Evolutionary conservation across 2,797 vertebrate genomes (phyloP).

Genomic region (Dallia pectoralis): DNA sequence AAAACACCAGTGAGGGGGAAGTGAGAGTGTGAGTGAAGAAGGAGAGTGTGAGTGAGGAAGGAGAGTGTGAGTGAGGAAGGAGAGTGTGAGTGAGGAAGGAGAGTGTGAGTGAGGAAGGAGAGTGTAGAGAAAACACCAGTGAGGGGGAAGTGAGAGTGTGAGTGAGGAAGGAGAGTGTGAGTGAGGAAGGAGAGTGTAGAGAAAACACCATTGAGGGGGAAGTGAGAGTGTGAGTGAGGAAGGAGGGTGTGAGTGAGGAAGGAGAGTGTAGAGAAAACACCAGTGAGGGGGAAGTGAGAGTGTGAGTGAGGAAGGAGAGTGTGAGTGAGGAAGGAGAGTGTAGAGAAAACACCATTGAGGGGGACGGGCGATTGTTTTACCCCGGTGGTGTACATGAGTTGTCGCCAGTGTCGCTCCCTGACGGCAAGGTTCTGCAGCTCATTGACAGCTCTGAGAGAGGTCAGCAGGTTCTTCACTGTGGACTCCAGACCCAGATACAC

Average conservation of each 20-base stretch:
- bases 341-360: too few relatives aligned
- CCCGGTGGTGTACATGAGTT: slow-evolving; percentile 75
- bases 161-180: too few relatives aligned
- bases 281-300: not conserved
- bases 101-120: not conserved
- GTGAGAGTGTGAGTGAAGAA: not conserved
- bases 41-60: not conserved
- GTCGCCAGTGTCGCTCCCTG: slow-evolving; percentile 75
- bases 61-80: not conserved
- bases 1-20: too few relatives aligned
- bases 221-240: too few relatives aligned
- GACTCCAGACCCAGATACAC: slow-evolving; percentile 70
- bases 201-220: too few relatives aligned
- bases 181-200: not conserved
- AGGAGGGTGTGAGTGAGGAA: not conserved
- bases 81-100: too few relatives aligned
- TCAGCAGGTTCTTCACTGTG: slow-evolving; percentile 74
- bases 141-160: not conserved
- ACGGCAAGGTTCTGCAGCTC: slow-evolving; percentile 73
- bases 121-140: not conserved
- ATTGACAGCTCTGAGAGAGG: slow-evolving; percentile 77
- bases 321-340: too few relatives aligned
- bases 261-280: not conserved
- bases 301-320: too few relatives aligned
- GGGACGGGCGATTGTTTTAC: slow-evolving; percentile 28